These are phyloP conservation scores for Leucosticte australis DNA, from an alignment of 2,113 vertebrate genomes.

Conservation along the genomic window DNA sequence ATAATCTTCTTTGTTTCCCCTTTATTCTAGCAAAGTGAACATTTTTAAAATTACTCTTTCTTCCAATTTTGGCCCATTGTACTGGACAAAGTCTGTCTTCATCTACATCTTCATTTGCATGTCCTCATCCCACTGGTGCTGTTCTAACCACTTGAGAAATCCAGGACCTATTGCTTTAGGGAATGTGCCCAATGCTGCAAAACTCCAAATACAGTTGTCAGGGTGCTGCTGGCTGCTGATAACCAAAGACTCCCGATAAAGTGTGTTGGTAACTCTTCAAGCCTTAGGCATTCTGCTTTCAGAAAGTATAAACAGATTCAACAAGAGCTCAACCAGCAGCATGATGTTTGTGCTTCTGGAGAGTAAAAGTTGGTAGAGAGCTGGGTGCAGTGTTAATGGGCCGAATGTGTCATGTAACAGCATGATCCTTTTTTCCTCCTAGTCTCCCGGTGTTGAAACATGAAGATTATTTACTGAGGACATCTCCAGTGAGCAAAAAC, in stretches of 20 bases:
- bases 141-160: neutral
- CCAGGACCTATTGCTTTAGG: neutral
- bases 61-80: neutral
- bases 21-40: neutral
- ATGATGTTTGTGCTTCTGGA: neutral
- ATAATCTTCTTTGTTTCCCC: neutral
- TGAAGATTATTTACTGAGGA: slow-evolving; percentile 21
- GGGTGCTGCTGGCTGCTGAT: neutral
- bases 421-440: neutral
- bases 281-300: neutral
- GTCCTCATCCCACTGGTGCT: neutral
- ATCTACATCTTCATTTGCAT: neutral
- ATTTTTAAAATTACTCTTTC: neutral
- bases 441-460: slow-evolving; percentile 36
- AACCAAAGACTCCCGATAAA: neutral
- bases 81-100: neutral
- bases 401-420: neutral
- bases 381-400: neutral
- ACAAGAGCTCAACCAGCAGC: neutral
- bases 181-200: neutral
- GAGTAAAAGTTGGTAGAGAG: neutral
- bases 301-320: neutral
- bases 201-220: neutral
- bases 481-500: slow-evolving; percentile 4
- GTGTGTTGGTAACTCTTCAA: neutral